Evolutionary conservation across 2,888 invertebrate species (phyloP), one percentile per base, ranked within the genome.

Genomic region (Latheticus oryzae): DNA sequence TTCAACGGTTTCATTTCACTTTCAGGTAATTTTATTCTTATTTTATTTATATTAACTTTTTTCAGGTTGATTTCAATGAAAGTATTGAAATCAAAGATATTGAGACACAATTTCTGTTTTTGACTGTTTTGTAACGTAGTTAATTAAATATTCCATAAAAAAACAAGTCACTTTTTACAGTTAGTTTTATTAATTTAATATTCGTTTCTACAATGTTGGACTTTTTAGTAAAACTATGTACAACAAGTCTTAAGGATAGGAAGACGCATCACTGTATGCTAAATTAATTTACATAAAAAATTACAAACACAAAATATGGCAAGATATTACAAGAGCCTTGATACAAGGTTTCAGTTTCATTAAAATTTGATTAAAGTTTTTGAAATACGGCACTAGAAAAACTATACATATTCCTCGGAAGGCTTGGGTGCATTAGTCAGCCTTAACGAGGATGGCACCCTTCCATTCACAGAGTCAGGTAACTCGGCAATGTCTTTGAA

Each of bases 401-500:
- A 63, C 71, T 79, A 93, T 78, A 94, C 93, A 80, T 94, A 94
- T 79, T 94, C 93, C 80, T 94, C 93, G 51, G 92, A 92, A 52
- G 93, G 91, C 79, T 93, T 92, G 65, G 90, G 88, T 64, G 89
- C 89, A 76, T 87, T 90, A 61, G 90, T 89, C 75, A 92, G 83
- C 75, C 92, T 84, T 61, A 92, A 80, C 11, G 89, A 88, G 61
- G 87, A 84, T 63, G 90, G 85, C 72, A 90, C 86, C 67, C 91
- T 82, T 59, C 87, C 87, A 66, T 87, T 87, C 12, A 88, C 87
- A 37, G 88, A 84, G 75, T 96, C 95, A 2, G 96, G 96, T 67
- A 97, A 80, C 79, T 95, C 94, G 33, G 95, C 96, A 71, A 97
- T 96, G 79, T 97, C 97, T 81, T 93, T 95, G 74, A 96, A 97